A percentile compares a stretch with the other conserved stretches of the same genome.
Conservation (phyloP, 2,888 invertebrate genomes). For the Petrolisthes cinctipes region DNA sequence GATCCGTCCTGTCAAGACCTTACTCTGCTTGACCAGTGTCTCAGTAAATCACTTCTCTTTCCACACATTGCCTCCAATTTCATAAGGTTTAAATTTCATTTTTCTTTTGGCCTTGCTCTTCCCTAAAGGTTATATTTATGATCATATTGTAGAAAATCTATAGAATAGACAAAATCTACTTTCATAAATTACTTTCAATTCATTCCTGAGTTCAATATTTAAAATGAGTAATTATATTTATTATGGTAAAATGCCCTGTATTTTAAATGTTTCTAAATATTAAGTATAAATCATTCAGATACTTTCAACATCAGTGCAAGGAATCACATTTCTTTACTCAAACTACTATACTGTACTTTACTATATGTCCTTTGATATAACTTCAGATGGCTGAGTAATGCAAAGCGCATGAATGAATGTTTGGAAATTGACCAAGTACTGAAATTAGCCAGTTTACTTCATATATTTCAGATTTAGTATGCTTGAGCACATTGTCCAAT, state of each 20-base stretch:
- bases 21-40: not conserved
- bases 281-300: not conserved
- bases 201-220: no score
- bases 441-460: conserved; percentile 40
- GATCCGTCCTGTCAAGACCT: conserved; percentile 45
- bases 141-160: no score
- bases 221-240: no score
- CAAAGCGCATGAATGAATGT: conserved; percentile 25
- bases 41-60: not conserved
- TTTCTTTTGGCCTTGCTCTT: not conserved
- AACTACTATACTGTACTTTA: conserved; percentile 28
- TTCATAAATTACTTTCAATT: no score
- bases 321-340: conserved; percentile 54
- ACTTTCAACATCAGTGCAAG: conserved; percentile 48
- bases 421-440: conserved; percentile 42
- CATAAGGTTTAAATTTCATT: not conserved
- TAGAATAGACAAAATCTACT: no score
- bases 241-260: no score
- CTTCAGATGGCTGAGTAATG: conserved; percentile 45
- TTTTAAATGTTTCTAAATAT: no score
- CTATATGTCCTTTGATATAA: conserved; percentile 12
- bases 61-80: not conserved
- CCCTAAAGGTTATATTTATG: no score
- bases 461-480: conserved; percentile 52
- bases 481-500: conserved; percentile 62